phyloP scores from a whole-genome alignment of 2,797 vertebrate species.

The Cryptoprocta ferox region DNA sequence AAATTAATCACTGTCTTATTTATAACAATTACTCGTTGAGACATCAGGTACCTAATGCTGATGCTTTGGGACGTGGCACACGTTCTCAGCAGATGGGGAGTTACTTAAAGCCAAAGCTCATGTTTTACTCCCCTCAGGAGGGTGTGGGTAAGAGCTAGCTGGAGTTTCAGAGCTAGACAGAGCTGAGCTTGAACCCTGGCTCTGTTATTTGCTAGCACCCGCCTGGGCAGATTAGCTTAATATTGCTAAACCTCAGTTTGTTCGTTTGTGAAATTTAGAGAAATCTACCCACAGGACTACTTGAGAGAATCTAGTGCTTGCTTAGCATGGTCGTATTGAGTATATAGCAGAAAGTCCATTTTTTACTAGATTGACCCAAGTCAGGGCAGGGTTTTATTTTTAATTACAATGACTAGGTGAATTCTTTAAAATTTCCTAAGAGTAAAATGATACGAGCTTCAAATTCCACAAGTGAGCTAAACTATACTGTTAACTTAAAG shows the following conservation, averaged over 20 bases:
- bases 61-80: neutral
- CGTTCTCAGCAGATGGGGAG: neutral
- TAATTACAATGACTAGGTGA: neutral
- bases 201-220: neutral
- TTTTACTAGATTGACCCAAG: neutral
- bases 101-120: neutral
- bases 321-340: neutral
- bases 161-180: neutral
- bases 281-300: neutral
- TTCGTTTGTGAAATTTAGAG: slow-evolving; percentile 10
- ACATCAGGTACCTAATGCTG: neutral
- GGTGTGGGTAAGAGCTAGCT: neutral
- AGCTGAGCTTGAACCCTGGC: neutral
- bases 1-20: neutral
- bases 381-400: slow-evolving; percentile 27
- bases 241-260: neutral
- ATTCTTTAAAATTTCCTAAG: neutral
- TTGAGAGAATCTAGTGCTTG: neutral
- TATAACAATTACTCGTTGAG: neutral
- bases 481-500: neutral
- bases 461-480: neutral
- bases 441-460: neutral
- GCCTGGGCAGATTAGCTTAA: neutral
- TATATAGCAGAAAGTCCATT: neutral
- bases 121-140: neutral